Evolutionary conservation across 1,140 invertebrate genomes (phyloP).

Genomic region (Sarcophaga peregrina): DNA sequence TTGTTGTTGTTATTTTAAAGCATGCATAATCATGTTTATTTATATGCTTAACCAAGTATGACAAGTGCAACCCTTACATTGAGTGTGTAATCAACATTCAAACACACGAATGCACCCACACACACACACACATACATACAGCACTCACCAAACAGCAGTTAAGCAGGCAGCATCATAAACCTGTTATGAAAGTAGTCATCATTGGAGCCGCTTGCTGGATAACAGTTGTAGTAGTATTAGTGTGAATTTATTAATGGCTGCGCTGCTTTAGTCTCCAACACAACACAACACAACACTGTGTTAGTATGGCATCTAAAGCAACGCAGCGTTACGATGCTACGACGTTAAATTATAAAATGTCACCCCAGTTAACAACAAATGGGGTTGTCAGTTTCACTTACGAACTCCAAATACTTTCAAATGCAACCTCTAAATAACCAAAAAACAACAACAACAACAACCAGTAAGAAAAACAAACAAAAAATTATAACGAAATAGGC

Average conservation of each 20-base stretch:
- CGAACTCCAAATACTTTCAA: not conserved
- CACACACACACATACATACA: too few species aligned
- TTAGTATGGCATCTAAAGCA: not conserved
- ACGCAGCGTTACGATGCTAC: not conserved
- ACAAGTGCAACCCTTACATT: constrained; percentile 19
- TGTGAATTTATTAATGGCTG: not conserved
- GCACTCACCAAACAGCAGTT: too few species aligned
- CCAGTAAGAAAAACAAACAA: not conserved
- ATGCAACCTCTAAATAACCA: constrained; percentile 19
- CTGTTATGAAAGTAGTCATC: too few species aligned
- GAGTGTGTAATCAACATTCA: not conserved
- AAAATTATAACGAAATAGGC: not conserved
- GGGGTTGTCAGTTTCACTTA: constrained; percentile 4
- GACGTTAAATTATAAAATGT: not conserved
- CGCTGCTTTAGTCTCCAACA: not conserved
- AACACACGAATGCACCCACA: not conserved
- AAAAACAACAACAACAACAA: not conserved
- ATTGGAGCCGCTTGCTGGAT: not conserved
- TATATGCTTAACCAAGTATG: constrained; percentile 18
- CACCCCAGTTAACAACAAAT: constrained; percentile 14
- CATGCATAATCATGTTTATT: constrained; percentile 22
- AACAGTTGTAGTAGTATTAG: not conserved
- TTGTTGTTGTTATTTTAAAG: not conserved
- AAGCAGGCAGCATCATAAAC: too few species aligned
- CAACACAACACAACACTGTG: not conserved